phyloP scores from a whole-genome alignment of 2,888 invertebrate genomes.

The Diplolepis rosae region DNA sequence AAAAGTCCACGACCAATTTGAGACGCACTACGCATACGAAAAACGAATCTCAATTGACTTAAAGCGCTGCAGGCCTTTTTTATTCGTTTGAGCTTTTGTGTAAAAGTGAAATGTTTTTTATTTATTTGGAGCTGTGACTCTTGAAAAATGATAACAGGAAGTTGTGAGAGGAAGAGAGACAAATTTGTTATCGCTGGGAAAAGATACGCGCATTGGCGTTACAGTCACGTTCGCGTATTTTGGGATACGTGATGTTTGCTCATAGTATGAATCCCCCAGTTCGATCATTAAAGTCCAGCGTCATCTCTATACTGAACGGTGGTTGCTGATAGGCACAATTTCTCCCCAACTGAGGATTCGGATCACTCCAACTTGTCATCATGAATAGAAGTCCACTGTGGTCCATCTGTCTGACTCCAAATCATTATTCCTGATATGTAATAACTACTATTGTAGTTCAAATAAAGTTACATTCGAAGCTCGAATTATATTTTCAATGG shows the following conservation, averaged over 20 bases:
- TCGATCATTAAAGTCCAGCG: conserved; percentile 64
- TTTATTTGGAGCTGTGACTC: conserved; percentile 47
- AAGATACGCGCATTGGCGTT: conserved; percentile 56
- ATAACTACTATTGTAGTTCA: not conserved
- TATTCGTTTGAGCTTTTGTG: conserved; percentile 47
- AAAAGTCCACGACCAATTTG: conserved; percentile 39
- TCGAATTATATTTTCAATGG: not conserved
- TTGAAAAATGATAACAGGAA: conserved; percentile 21
- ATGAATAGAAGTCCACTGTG: not conserved
- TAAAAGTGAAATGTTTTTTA: conserved; percentile 48
- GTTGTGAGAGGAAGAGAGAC: conserved; percentile 31
- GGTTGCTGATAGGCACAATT: conserved; percentile 44
- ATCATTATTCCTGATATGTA: not conserved
- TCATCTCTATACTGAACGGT: conserved; percentile 43
- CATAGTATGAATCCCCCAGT: conserved; percentile 52
- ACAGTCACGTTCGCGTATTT: conserved; percentile 70
- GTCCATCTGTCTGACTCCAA: not conserved
- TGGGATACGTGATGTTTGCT: conserved; percentile 69
- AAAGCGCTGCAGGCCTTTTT: conserved; percentile 42
- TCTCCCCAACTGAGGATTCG: not conserved
- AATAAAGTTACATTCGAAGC: not conserved
- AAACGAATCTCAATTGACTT: conserved; percentile 37
- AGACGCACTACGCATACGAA: conserved; percentile 34
- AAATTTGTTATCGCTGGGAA: conserved; percentile 47
- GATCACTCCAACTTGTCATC: conserved; percentile 12